Conservation (phyloP, 2,797 vertebrate genomes). For the Triplophysa bombifrons region DNA sequence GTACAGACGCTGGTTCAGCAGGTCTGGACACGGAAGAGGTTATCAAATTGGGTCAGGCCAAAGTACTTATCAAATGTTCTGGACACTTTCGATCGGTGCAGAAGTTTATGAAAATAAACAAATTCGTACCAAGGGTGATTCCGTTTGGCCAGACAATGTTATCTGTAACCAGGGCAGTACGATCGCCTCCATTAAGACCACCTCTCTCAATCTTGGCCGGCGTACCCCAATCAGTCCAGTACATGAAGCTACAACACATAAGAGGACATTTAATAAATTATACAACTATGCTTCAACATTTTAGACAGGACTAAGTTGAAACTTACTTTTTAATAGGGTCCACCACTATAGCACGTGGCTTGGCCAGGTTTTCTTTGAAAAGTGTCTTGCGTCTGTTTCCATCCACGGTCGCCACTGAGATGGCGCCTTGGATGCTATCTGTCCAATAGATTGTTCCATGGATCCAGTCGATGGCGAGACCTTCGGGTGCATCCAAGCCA, state of each 20-base stretch:
- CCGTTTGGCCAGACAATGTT: slow-evolving; percentile 90
- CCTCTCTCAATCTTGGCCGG: slow-evolving; percentile 86
- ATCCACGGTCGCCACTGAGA: slow-evolving; percentile 82
- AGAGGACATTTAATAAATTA: neutral
- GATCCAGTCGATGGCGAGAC: slow-evolving; percentile 89
- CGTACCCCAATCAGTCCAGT: slow-evolving; percentile 93
- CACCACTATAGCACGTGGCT: slow-evolving; percentile 85
- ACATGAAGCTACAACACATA: slow-evolving; percentile 81
- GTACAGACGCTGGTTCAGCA: slow-evolving; percentile 85
- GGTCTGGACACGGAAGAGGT: slow-evolving; percentile 70
- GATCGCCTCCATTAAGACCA: slow-evolving; percentile 86
- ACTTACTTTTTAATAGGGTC: slow-evolving; percentile 85
- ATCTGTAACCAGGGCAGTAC: slow-evolving; percentile 80
- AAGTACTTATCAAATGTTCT: slow-evolving; percentile 21
- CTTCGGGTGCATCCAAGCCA: slow-evolving; percentile 80
- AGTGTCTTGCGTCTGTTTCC: slow-evolving; percentile 83
- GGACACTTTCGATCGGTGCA: slow-evolving; percentile 3
- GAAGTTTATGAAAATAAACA: neutral
- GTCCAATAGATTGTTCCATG: slow-evolving; percentile 92
- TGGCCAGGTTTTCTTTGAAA: slow-evolving; percentile 73
- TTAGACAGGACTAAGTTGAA: neutral
- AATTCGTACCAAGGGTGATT: slow-evolving; percentile 83
- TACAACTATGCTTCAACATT: neutral
- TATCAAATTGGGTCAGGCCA: slow-evolving; percentile 49
- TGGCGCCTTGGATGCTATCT: slow-evolving; percentile 78